Conservation (phyloP, 2,888 invertebrate species). For the Ecdyonurus torrentis region DNA sequence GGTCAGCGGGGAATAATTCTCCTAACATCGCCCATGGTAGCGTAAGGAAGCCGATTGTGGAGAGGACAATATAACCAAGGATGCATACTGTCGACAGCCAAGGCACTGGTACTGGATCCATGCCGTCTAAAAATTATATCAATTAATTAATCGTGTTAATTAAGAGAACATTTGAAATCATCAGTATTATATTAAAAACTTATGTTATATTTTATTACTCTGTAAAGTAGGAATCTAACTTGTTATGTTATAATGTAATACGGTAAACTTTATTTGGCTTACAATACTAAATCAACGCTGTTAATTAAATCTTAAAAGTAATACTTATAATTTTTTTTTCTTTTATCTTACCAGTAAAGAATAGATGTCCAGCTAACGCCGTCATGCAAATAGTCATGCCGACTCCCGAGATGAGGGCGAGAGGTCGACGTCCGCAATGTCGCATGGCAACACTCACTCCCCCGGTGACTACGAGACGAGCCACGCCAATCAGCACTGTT, state of each 20-base stretch:
- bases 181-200: too few relatives aligned
- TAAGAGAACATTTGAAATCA: too few relatives aligned
- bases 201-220: too few relatives aligned
- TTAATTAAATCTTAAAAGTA: neutral
- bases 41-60: constrained; percentile 35
- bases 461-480: constrained; percentile 29
- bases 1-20: constrained; percentile 34
- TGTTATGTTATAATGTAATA: too few relatives aligned
- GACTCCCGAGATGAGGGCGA: constrained; percentile 38
- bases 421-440: constrained; percentile 35
- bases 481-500: constrained; percentile 30
- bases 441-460: constrained; percentile 31
- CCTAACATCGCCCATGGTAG: constrained; percentile 39
- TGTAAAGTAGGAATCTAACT: too few relatives aligned
- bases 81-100: constrained; percentile 29
- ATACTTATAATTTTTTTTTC: neutral
- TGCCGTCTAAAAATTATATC: too few relatives aligned
- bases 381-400: constrained; percentile 37
- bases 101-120: neutral
- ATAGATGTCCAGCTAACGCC: constrained; percentile 27
- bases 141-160: too few relatives aligned
- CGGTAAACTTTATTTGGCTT: too few relatives aligned
- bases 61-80: constrained; percentile 31
- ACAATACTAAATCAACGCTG: too few relatives aligned
- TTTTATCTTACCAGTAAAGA: constrained; percentile 16